phyloP scores from a whole-genome alignment of 1,140 invertebrate species.

The Drosophila bocki region DNA sequence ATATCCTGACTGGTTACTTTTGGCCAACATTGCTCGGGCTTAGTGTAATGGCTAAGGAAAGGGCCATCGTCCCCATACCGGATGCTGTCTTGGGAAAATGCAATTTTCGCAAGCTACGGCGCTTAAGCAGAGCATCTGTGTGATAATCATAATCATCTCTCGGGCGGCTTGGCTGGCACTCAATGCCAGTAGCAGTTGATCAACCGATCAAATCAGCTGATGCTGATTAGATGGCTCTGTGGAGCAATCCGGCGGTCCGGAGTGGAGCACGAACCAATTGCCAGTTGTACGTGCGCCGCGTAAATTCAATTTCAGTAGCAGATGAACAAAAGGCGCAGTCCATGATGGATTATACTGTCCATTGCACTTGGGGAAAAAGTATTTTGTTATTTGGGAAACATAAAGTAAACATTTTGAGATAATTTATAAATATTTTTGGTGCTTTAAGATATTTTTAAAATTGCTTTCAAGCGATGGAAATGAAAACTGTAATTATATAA shows the following conservation, averaged over 20 bases:
- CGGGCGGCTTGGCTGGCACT: slow-evolving; percentile 20
- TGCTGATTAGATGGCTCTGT: slow-evolving; percentile 64
- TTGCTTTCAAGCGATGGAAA: background rate
- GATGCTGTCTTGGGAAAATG: slow-evolving; percentile 64
- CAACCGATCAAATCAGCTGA: slow-evolving; percentile 43
- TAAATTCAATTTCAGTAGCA: slow-evolving; percentile 84
- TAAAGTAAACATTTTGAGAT: no score
- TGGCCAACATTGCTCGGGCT: slow-evolving; percentile 7
- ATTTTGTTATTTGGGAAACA: background rate
- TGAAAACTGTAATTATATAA: no score
- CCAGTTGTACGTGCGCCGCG: slow-evolving; percentile 77
- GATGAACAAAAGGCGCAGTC: slow-evolving; percentile 57
- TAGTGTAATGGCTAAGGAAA: slow-evolving; percentile 30
- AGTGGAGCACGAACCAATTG: slow-evolving; percentile 67
- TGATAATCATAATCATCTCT: slow-evolving; percentile 59
- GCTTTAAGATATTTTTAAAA: no score
- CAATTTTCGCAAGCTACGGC: slow-evolving; percentile 53
- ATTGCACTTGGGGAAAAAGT: slow-evolving; percentile 20
- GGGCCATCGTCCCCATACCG: slow-evolving; percentile 22
- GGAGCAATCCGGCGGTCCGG: slow-evolving; percentile 45
- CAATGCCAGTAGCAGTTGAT: slow-evolving; percentile 70
- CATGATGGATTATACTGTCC: slow-evolving; percentile 37
- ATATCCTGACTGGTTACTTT: slow-evolving; percentile 27
- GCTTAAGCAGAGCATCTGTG: slow-evolving; percentile 38
- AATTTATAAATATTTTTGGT: no score